Evolutionary conservation across 2,888 invertebrate species (phyloP), one percentile per base, ranked within the genome.

Genomic region (Papilio protenor): DNA sequence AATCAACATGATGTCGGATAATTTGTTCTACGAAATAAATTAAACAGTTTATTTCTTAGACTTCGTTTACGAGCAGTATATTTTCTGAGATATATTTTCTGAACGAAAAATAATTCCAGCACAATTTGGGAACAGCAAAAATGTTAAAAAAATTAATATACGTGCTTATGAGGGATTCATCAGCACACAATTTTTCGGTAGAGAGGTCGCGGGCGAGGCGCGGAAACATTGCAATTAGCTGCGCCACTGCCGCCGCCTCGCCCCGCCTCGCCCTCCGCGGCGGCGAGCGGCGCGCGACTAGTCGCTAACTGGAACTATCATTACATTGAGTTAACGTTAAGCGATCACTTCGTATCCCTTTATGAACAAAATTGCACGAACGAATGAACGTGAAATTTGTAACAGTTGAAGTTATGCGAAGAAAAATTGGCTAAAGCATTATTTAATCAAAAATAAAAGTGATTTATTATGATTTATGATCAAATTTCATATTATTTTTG

Each of bases 101-200:
- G 66, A n/a, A 21, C 45, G 21, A 45, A 21, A 21, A 40, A 21
- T 45, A 21, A 66, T n/a, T n/a, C 33, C 40, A 45, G 40, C 40
- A 14, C 64, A 40, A 64, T 40, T 33, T 64, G 10, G 3, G 64
- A 33, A 69, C 18, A 69, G 21, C 6, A 45, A 66, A 12, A 45
- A 21, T n/a, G 66, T 21, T n/a, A 69, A 69, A 69, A 69, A 45
- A 40, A 10, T n/a, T 66, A 66, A 66, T 64, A 64, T 64, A 33
- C 45, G 8, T 69, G 45, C 45, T 45, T 45, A 69, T 45, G 12
- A 21, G 45, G 45, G n/a, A 69, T 45, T 69, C 45, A 45, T n/a
- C 66, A 5, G 66, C 66, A 69, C 11, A 69, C 21, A 69, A 69
- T 69, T 69, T 45, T 69, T 69, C 73, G 73, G 59, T 59, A 10